Percentiles rank a stretch among this genome's conserved stretches.
Evolutionary conservation across 1,140 invertebrate genomes (phyloP).

Genomic region (Globodera rostochiensis): DNA sequence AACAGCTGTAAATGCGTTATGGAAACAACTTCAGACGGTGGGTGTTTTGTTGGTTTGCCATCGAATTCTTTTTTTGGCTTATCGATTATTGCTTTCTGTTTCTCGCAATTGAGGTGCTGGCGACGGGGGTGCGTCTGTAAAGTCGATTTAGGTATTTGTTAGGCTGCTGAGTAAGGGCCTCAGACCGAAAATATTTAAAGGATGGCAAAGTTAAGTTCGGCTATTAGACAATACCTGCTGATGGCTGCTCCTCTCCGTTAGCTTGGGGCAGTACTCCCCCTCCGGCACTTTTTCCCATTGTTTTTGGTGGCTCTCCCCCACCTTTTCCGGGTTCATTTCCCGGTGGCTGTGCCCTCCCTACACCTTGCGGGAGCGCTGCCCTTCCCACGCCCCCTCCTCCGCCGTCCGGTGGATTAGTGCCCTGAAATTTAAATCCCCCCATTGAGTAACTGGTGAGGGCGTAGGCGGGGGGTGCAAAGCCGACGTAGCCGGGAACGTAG

Average conservation of each 20-base stretch:
- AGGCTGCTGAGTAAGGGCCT: no score
- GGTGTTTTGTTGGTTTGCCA: constrained; percentile 5
- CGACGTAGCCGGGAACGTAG: constrained; percentile 40
- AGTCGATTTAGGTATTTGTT: no score
- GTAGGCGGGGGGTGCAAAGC: constrained; percentile 34
- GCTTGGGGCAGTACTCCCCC: not conserved
- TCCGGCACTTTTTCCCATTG: constrained; percentile 13
- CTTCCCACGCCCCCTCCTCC: constrained; percentile 1
- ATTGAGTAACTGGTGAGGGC: constrained; percentile 37
- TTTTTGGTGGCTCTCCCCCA: constrained; percentile 8
- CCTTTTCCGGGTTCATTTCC: not conserved
- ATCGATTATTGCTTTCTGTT: not conserved
- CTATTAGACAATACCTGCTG: no score
- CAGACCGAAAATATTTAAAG: no score
- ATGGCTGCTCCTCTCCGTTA: not conserved
- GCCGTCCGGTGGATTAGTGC: constrained; percentile 15
- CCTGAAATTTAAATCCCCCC: constrained; percentile 41
- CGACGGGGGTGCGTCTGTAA: not conserved
- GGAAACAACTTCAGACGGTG: constrained; percentile 58
- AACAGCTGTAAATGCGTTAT: constrained; percentile 66
- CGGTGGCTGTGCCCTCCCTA: not conserved
- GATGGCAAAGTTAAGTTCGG: no score
- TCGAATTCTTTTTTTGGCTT: constrained; percentile 1
- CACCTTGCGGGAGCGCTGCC: not conserved
- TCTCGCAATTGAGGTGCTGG: not conserved